These are phyloP conservation scores for Mya arenaria DNA, from an alignment of 1,140 invertebrate species.

Conservation along the genomic window DNA sequence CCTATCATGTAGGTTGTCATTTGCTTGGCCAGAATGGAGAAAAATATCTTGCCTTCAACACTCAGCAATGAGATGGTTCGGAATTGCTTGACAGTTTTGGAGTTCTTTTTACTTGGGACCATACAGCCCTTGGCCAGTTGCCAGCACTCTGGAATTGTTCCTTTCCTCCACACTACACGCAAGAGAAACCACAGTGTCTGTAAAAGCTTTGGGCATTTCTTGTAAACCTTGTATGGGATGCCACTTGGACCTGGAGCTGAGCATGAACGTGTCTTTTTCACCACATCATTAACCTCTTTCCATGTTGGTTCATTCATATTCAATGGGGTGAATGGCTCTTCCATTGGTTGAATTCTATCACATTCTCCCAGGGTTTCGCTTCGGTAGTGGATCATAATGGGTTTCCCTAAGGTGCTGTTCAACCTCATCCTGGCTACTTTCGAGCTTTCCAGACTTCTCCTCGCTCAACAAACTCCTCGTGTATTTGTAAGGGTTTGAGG, in stretches of 20 bases:
- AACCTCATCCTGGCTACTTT: slow-evolving; percentile 19
- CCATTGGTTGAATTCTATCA: background rate
- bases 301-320: background rate
- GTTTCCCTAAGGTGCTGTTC: slow-evolving; percentile 2
- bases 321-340: background rate
- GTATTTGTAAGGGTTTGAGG: slow-evolving; percentile 32
- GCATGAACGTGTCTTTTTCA: background rate
- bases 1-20: background rate
- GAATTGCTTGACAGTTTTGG: slow-evolving; percentile 40
- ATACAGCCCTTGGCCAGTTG: slow-evolving; percentile 27
- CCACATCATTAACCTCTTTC: slow-evolving; percentile 8
- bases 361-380: background rate
- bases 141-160: slow-evolving; percentile 6
- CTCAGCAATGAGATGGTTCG: slow-evolving; percentile 37
- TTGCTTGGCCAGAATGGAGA: too few relatives aligned
- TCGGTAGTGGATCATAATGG: background rate
- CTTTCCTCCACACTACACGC: slow-evolving; percentile 33
- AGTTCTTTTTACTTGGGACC: slow-evolving; percentile 37
- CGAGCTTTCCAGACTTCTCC: background rate
- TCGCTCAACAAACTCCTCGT: background rate
- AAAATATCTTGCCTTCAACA: slow-evolving; percentile 49
- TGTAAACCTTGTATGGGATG: slow-evolving; percentile 35
- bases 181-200: background rate
- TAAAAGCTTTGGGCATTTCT: slow-evolving; percentile 18
- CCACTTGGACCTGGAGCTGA: slow-evolving; percentile 29